These are phyloP conservation scores for Labeo rohita DNA, from an alignment of 2,113 vertebrate species.

Conservation along the genomic window DNA sequence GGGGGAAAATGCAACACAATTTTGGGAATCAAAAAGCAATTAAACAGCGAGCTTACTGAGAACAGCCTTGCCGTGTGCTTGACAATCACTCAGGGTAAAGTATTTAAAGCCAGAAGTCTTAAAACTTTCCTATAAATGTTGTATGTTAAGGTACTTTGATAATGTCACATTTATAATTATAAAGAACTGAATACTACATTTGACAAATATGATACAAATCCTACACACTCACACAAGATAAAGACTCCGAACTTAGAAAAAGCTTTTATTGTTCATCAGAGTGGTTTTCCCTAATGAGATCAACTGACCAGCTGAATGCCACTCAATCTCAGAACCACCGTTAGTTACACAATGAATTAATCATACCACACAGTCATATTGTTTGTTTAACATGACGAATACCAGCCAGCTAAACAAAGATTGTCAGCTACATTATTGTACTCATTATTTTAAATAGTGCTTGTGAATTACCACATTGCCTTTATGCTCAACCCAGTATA, in stretches of 20 bases:
- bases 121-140: too few relatives aligned
- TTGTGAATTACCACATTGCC: background rate
- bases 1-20: too few relatives aligned
- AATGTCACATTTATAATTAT: too few relatives aligned
- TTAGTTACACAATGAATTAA: background rate
- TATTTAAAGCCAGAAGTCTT: too few relatives aligned
- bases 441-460: background rate
- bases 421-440: background rate
- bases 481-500: background rate
- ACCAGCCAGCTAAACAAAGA: background rate
- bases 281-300: background rate
- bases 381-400: background rate
- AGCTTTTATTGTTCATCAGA: background rate
- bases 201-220: background rate
- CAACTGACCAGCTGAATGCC: background rate
- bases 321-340: background rate
- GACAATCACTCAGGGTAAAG: too few relatives aligned
- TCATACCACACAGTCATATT: background rate
- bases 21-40: too few relatives aligned
- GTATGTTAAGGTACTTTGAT: too few relatives aligned
- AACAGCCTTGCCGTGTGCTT: too few relatives aligned
- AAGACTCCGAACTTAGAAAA: background rate
- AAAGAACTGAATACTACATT: too few relatives aligned
- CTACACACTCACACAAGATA: background rate
- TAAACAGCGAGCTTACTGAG: too few relatives aligned